Percentiles rank a stretch among this genome's conserved stretches.
These are phyloP conservation scores for Aegithalos caudatus DNA, from an alignment of 2,113 vertebrate genomes.

Conservation along the genomic window DNA sequence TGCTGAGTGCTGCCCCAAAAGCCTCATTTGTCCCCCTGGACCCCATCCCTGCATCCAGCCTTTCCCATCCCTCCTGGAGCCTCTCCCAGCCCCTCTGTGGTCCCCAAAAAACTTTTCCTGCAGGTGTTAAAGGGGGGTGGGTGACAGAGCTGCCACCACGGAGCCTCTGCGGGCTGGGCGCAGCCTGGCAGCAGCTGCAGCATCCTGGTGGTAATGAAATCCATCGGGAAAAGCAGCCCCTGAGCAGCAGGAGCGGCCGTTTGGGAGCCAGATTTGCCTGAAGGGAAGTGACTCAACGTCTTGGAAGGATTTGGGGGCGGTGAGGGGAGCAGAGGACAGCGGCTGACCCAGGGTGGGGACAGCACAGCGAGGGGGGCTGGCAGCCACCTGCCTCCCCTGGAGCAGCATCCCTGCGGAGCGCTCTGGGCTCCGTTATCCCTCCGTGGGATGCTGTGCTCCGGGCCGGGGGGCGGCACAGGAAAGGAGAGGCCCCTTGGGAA, in stretches of 20 bases:
- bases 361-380: neutral
- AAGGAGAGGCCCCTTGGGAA: slow-evolving; percentile 45
- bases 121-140: neutral
- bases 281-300: slow-evolving; percentile 58
- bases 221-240: neutral
- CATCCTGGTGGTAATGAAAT: slow-evolving; percentile 13
- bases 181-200: neutral
- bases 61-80: neutral
- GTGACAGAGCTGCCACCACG: neutral
- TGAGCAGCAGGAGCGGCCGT: neutral
- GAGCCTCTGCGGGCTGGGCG: neutral
- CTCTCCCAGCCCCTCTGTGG: neutral
- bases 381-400: neutral
- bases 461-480: neutral
- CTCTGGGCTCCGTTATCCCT: neutral
- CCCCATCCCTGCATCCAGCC: neutral
- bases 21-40: rapidly evolving
- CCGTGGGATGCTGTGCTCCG: neutral
- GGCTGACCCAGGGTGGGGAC: slow-evolving; percentile 9
- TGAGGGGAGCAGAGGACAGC: neutral
- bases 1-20: neutral
- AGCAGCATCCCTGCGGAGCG: neutral
- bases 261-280: slow-evolving; percentile 36
- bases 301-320: slow-evolving; percentile 36
- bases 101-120: rapidly evolving